These are phyloP conservation scores for Acromyrmex charruanus DNA, from an alignment of 1,140 invertebrate genomes.

Conservation along the genomic window DNA sequence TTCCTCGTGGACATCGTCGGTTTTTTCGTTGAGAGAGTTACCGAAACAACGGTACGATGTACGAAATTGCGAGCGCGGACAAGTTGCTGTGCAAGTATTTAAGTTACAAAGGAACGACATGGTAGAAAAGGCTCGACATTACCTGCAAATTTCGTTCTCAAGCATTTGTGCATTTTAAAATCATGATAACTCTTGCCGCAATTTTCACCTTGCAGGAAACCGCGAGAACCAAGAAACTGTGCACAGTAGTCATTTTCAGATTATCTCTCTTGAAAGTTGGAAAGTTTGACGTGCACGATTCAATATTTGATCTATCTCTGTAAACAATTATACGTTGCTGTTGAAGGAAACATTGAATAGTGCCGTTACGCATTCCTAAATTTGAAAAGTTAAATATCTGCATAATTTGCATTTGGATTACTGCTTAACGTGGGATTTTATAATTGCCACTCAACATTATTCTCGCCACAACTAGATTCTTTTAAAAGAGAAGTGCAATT, in stretches of 20 bases:
- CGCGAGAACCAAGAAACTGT: not conserved
- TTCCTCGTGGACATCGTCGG: conserved; percentile 11
- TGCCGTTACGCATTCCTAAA: conserved; percentile 20
- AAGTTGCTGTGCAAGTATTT: conserved; percentile 37
- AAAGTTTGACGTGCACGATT: conserved; percentile 30
- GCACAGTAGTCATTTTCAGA: conserved; percentile 10
- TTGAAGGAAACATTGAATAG: conserved; percentile 15
- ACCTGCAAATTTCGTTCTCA: conserved; percentile 19
- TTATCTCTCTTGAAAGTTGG: conserved; percentile 24
- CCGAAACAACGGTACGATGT: conserved; percentile 48
- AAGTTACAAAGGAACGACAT: conserved; percentile 15
- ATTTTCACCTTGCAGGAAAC: not conserved
- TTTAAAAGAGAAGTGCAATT: not conserved
- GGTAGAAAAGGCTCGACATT: not conserved
- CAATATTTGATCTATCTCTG: conserved; percentile 44
- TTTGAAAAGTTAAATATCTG: conserved; percentile 44
- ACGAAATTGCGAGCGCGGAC: conserved; percentile 18
- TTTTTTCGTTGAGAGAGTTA: conserved; percentile 44
- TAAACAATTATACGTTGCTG: conserved; percentile 34
- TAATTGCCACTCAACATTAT: conserved; percentile 7
- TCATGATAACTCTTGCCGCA: conserved; percentile 15
- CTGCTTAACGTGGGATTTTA: conserved; percentile 4
- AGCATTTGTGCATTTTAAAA: conserved; percentile 32
- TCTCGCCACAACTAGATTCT: not conserved
- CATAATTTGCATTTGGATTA: not conserved